Evolutionary conservation across 1,140 invertebrate genomes (phyloP).

Genomic region (Macrocentrus cingulum): DNA sequence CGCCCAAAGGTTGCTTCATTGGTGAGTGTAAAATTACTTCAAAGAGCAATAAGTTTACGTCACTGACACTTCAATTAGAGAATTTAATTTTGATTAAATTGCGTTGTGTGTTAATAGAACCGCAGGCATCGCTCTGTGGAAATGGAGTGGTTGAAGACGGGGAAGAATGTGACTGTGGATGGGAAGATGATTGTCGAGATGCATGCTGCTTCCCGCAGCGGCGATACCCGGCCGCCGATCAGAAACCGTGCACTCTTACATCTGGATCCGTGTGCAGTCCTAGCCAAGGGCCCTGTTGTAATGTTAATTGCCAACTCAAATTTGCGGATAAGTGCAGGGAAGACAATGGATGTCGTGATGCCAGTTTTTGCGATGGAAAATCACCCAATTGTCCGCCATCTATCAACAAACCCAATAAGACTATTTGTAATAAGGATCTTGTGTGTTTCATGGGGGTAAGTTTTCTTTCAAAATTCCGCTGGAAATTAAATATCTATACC

Average conservation of each 20-base stretch:
- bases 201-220: constrained; percentile 91
- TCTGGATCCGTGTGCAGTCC: constrained; percentile 78
- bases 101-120: constrained; percentile 64
- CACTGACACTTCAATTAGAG: background rate
- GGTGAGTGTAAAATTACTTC: constrained; percentile 59
- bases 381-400: constrained; percentile 86
- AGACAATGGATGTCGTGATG: constrained; percentile 89
- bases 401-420: constrained; percentile 90
- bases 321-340: constrained; percentile 87
- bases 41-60: too few relatives aligned
- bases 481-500: too few relatives aligned
- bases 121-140: constrained; percentile 89
- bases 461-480: constrained; percentile 36
- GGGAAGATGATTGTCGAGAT: constrained; percentile 92
- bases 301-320: constrained; percentile 81
- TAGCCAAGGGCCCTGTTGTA: constrained; percentile 94
- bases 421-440: constrained; percentile 89
- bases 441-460: constrained; percentile 94
- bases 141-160: constrained; percentile 95
- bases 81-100: background rate
- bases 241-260: constrained; percentile 82
- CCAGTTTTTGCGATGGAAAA: constrained; percentile 85
- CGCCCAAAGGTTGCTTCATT: constrained; percentile 88
- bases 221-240: constrained; percentile 70
- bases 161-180: constrained; percentile 98